Evolutionary conservation across 35 echinoderm and acorn worm species (phyloP).

Genomic region (Lytechinus pictus): DNA sequence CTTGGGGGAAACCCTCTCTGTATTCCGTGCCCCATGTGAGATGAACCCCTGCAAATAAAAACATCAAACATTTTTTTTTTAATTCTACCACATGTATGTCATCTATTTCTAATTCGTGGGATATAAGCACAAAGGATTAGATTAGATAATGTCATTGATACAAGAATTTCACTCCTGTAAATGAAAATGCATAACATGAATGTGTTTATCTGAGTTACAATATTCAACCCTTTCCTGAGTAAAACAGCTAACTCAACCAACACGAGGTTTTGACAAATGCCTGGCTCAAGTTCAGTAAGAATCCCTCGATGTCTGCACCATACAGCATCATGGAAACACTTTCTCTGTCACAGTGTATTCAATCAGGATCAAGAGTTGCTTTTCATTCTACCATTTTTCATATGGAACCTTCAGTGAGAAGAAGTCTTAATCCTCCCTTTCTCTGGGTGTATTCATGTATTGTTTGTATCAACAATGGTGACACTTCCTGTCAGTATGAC

Average conservation of each 20-base stretch:
- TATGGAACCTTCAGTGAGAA: neutral
- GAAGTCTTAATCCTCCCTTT: neutral
- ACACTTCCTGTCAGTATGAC: neutral
- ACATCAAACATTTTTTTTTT: neutral
- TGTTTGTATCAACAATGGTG: neutral
- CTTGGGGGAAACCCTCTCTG: conserved; percentile 51
- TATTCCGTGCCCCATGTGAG: conserved; percentile 57
- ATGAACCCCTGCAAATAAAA: conserved; percentile 51
- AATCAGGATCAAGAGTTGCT: neutral
- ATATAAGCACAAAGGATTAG: neutral
- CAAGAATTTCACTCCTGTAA: too few relatives aligned
- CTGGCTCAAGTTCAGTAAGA: too few relatives aligned
- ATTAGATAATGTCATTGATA: neutral
- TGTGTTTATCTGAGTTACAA: too few relatives aligned
- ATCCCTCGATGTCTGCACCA: too few relatives aligned
- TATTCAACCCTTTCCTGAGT: too few relatives aligned
- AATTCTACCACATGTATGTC: neutral
- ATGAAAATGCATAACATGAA: too few relatives aligned
- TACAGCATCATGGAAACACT: too few relatives aligned
- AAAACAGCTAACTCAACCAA: too few relatives aligned
- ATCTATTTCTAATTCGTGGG: neutral
- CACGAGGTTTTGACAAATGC: too few relatives aligned
- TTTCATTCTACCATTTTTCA: neutral
- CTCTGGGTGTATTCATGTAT: neutral
- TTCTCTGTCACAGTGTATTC: too few relatives aligned